Percentiles rank a stretch among this genome's conserved stretches.
Evolutionary conservation across 64 coral and sea anemone species (phyloP).

Genomic region (Acropora yongei): DNA sequence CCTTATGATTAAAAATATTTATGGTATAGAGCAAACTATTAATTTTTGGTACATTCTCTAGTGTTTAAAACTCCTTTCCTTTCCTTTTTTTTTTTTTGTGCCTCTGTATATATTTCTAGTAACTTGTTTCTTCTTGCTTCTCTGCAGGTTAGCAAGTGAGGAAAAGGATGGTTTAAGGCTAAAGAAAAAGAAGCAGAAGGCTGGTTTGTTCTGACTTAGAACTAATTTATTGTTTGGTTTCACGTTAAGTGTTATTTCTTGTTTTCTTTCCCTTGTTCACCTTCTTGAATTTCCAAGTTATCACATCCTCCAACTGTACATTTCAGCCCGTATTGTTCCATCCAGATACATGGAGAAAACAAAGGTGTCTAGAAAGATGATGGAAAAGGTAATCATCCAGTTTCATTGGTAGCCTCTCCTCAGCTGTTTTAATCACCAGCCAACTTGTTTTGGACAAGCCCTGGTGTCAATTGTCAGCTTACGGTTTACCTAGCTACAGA

Average conservation of each 20-base stretch:
- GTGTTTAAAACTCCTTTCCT: background rate
- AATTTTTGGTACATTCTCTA: too few species aligned
- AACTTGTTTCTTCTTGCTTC: background rate
- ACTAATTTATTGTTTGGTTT: background rate
- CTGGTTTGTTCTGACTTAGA: background rate
- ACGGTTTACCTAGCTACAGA: too few species aligned
- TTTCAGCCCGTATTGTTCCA: constrained; percentile 73
- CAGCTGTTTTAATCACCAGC: too few species aligned
- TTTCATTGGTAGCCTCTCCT: too few species aligned
- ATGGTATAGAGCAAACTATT: too few species aligned
- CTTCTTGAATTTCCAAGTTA: too few species aligned
- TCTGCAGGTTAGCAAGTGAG: background rate
- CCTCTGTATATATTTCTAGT: too few species aligned
- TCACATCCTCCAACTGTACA: background rate
- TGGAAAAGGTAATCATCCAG: background rate
- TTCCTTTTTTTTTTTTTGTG: background rate
- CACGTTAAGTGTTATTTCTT: background rate
- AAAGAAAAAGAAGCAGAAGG: constrained; percentile 47
- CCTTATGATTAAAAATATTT: too few species aligned
- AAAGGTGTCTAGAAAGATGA: constrained; percentile 20
- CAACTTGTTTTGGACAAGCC: too few species aligned
- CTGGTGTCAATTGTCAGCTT: too few species aligned
- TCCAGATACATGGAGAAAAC: constrained; percentile 80
- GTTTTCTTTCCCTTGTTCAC: background rate
- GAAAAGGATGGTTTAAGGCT: constrained; percentile 6